phyloP scores from a whole-genome alignment of 1,140 invertebrate genomes.

The Hylaeus anthracinus region DNA sequence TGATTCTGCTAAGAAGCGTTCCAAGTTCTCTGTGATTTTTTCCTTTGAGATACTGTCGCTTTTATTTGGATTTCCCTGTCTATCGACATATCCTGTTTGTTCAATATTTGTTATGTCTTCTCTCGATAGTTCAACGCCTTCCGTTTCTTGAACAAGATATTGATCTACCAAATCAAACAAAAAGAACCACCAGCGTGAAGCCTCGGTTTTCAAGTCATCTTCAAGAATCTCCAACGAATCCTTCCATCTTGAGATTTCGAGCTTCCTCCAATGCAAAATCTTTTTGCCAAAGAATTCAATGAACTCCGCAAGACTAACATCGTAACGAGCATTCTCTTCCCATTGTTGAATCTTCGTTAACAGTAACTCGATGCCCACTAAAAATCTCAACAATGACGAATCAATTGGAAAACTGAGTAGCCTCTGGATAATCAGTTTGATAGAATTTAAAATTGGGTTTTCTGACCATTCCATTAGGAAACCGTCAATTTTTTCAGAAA shows the following conservation, averaged over 20 bases:
- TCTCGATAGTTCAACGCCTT: conserved; percentile 25
- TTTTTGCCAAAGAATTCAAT: conserved; percentile 69
- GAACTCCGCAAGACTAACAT: conserved; percentile 89
- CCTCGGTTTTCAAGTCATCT: conserved; percentile 83
- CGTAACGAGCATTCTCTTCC: conserved; percentile 94
- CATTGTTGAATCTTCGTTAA: conserved; percentile 92
- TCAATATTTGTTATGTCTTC: neutral
- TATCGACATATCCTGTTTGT: neutral
- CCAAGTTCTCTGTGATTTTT: conserved; percentile 82
- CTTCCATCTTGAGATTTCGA: conserved; percentile 94
- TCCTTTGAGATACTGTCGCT: conserved; percentile 60
- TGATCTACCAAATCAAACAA: conserved; percentile 87
- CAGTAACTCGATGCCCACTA: conserved; percentile 94
- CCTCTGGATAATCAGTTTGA: conserved; percentile 86
- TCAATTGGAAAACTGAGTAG: conserved; percentile 90
- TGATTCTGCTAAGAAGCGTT: conserved; percentile 92
- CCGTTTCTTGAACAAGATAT: conserved; percentile 60
- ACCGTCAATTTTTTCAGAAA: conserved; percentile 84
- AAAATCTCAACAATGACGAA: conserved; percentile 92
- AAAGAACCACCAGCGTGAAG: conserved; percentile 95
- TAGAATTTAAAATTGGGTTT: conserved; percentile 91
- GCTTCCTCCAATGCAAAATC: conserved; percentile 87
- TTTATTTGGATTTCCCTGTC: neutral
- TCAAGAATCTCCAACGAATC: conserved; percentile 86
- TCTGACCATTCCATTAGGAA: conserved; percentile 94